Evolutionary conservation across 2,113 vertebrate species (phyloP).

Genomic region (Noctilio leporinus): DNA sequence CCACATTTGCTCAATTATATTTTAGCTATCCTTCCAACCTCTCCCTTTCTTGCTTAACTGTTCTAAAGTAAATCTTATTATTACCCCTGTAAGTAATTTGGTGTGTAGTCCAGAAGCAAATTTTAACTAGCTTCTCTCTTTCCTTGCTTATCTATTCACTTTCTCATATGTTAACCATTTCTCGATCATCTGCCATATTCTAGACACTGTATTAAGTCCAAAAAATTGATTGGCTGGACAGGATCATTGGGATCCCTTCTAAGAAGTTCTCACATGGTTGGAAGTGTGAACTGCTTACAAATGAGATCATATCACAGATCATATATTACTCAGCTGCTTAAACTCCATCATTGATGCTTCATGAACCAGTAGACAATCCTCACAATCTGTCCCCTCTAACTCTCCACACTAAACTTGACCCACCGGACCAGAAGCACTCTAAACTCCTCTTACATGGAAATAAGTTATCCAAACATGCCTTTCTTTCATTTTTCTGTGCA

Average conservation of each 20-base stretch:
- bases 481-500: not conserved
- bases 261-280: not conserved
- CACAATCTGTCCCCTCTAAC: not conserved
- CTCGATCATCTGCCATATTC: not conserved
- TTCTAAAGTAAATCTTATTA: constrained; percentile 18
- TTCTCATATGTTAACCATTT: constrained; percentile 1
- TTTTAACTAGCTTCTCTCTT: not conserved
- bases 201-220: not conserved
- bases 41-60: not conserved
- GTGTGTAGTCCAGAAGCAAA: not conserved
- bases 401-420: not conserved
- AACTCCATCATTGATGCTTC: not conserved
- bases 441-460: not conserved
- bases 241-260: not conserved
- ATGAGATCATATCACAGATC: not conserved
- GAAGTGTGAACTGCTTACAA: not conserved
- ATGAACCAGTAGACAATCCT: not conserved
- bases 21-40: not conserved
- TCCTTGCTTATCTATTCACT: constrained; percentile 9
- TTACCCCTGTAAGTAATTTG: not conserved
- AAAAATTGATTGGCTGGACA: not conserved
- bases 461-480: not conserved
- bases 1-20: not conserved
- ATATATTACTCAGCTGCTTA: not conserved
- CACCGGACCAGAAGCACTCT: not conserved